These are phyloP conservation scores for Scartelaos histophorus DNA, from an alignment of 2,113 vertebrate genomes.

Conservation along the genomic window DNA sequence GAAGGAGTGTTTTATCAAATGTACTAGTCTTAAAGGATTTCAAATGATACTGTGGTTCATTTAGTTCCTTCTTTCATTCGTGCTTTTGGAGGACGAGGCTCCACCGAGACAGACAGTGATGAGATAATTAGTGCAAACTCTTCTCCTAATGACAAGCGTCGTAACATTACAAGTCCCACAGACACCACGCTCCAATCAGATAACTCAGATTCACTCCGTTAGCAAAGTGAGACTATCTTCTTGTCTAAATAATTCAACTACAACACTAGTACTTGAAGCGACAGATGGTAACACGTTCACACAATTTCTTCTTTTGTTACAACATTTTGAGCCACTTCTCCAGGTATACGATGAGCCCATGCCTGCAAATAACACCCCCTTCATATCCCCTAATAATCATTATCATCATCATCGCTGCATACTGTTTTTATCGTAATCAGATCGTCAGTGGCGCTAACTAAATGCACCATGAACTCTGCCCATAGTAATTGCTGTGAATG, in stretches of 20 bases:
- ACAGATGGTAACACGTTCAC: conserved; percentile 50
- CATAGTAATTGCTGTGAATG: conserved; percentile 58
- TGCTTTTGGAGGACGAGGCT: conserved; percentile 35
- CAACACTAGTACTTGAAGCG: conserved; percentile 27
- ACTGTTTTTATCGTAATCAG: conserved; percentile 68
- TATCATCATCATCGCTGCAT: conserved; percentile 53
- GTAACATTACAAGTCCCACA: conserved; percentile 53
- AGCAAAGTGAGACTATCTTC: conserved; percentile 40
- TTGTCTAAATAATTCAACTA: conserved; percentile 36
- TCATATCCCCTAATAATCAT: conserved; percentile 67
- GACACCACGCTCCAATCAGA: conserved; percentile 43
- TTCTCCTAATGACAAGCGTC: conserved; percentile 57
- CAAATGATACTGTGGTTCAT: conserved; percentile 26
- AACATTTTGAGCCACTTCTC: conserved; percentile 29
- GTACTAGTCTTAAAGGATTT: conserved; percentile 31
- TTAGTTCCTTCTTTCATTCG: conserved; percentile 31
- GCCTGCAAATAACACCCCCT: conserved; percentile 55
- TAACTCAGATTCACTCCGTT: conserved; percentile 34
- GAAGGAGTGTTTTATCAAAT: conserved; percentile 14
- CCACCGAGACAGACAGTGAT: conserved; percentile 49
- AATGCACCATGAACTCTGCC: conserved; percentile 65
- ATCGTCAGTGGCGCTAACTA: conserved; percentile 51
- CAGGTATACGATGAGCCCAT: conserved; percentile 47
- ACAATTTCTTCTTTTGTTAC: conserved; percentile 37
- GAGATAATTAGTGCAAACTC: conserved; percentile 60